Conservation (phyloP, 2,797 vertebrate genomes). For the Anguilla marmorata region DNA sequence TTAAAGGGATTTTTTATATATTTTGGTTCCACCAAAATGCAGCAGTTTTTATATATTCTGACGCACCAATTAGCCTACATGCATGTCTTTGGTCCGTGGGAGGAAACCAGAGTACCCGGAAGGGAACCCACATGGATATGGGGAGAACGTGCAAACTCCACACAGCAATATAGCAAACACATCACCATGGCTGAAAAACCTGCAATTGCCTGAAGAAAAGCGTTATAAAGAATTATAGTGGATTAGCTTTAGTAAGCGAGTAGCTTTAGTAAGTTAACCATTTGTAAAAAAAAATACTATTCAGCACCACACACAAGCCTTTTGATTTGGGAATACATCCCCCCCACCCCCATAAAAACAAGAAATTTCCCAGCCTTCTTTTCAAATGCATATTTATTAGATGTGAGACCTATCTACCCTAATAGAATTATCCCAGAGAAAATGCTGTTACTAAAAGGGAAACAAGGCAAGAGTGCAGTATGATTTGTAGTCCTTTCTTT, state of each 20-base stretch:
- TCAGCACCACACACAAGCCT: conserved; percentile 19
- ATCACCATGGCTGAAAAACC: not conserved
- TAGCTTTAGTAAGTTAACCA: not conserved
- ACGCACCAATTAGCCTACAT: no score
- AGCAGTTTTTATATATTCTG: not conserved
- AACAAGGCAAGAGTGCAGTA: not conserved
- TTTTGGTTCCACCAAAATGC: not conserved
- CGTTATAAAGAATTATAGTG: not conserved
- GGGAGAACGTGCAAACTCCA: no score
- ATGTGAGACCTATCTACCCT: conserved; percentile 93
- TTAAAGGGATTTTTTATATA: no score
- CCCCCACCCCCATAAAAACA: conserved; percentile 88
- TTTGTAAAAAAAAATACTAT: not conserved
- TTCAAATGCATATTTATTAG: conserved; percentile 83
- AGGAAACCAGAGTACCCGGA: no score
- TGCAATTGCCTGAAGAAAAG: conserved; percentile 7
- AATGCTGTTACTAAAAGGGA: conserved; percentile 35
- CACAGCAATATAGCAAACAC: not conserved
- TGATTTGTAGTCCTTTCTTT: not conserved
- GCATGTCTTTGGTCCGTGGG: no score
- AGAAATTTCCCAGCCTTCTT: conserved; percentile 88
- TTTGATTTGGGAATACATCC: conserved; percentile 76
- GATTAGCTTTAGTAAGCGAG: not conserved
- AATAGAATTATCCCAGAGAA: conserved; percentile 84
- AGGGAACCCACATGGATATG: no score